Conservation (phyloP, 2,113 vertebrate genomes). For the Coptodon bakossiorum region DNA sequence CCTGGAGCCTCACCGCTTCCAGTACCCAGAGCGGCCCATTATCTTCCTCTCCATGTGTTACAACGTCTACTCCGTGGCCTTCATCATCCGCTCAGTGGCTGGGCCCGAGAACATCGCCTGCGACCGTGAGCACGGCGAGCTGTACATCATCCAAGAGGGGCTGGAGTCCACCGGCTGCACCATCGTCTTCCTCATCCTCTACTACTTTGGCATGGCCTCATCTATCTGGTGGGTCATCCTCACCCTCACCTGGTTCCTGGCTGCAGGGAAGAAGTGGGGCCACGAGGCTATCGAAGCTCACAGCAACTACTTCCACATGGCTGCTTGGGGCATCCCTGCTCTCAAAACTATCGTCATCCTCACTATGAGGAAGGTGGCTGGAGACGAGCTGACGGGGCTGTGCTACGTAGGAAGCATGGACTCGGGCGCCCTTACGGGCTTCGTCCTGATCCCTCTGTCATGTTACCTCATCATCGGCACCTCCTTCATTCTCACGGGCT, state of each 20-base stretch:
- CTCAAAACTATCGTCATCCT: slow-evolving; percentile 94
- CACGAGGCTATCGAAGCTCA: slow-evolving; percentile 96
- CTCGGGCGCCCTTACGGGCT: slow-evolving; percentile 81
- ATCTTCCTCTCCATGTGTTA: slow-evolving; percentile 99
- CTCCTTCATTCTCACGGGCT: slow-evolving; percentile 95
- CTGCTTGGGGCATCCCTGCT: slow-evolving; percentile 92
- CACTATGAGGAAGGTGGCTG: slow-evolving; percentile 93
- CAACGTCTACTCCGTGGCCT: slow-evolving; percentile 94
- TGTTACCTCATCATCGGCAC: slow-evolving; percentile 93
- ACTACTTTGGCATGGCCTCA: slow-evolving; percentile 98
- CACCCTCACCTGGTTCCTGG: slow-evolving; percentile 97
- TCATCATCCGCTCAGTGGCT: slow-evolving; percentile 90
- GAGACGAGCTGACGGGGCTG: slow-evolving; percentile 92
- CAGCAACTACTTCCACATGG: slow-evolving; percentile 98
- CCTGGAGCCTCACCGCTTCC: slow-evolving; percentile 93
- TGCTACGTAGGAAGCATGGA: slow-evolving; percentile 95
- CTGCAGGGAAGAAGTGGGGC: slow-evolving; percentile 96
- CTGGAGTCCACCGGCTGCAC: slow-evolving; percentile 95
- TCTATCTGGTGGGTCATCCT: slow-evolving; percentile 98
- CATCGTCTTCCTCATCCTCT: slow-evolving; percentile 94
- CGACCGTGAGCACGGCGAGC: slow-evolving; percentile 85
- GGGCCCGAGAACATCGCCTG: slow-evolving; percentile 94
- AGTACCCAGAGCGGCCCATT: slow-evolving; percentile 96
- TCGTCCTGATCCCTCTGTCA: slow-evolving; percentile 89
- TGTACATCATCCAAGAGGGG: slow-evolving; percentile 94